Evolutionary conservation across 2,113 vertebrate genomes (phyloP), one percentile per base, ranked within the genome.

Genomic region (Muntiacus muntjak): DNA sequence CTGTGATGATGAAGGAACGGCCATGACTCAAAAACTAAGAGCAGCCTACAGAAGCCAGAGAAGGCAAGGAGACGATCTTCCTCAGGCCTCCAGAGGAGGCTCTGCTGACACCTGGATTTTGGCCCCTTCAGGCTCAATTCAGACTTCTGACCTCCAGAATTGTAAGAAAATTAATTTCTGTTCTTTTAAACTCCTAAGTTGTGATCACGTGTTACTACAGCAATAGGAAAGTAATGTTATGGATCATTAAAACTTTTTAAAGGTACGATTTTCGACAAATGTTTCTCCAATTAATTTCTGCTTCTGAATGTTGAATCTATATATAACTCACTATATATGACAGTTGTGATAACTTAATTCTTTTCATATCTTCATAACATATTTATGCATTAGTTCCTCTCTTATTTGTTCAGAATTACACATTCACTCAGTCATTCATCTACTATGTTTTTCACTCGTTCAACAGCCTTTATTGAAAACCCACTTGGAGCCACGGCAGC

Each of bases 21-120:
- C 33, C 21, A 0, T 1, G 36, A 62, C 10, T 2, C n/a, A 28
- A 8, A 3, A 8, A 33, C 30, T 1, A 1, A 28, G 45, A 26
- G 15, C 0, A 0, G 17, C 7, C 11, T 50, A 76, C 21, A 40
- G 12, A 58, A 47, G 25, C 85, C 5, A 26, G 10, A 88, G 26
- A n/a, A 74, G 10, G 19, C 36, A 82, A 43, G 36, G 9, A 30
- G 62, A 33, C 3, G 1, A 2, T 7, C 47, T 74, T 60, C 36
- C 4, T 0, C 13, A 47, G 15, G 62, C 36, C 13, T 83, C 58
- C 62, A 64, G 55, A 52, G 78, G 50, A 21, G n/a, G 64, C 13
- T 50, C n/a, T 2, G 6, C 7, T 0, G 23, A 55, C 71, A 60
- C n/a, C 52, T 67, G 16, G 36, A 23, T 50, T 11, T 28, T 19